Evolutionary conservation across 2,888 invertebrate genomes (phyloP).

Genomic region (Liodrosophila aerea): DNA sequence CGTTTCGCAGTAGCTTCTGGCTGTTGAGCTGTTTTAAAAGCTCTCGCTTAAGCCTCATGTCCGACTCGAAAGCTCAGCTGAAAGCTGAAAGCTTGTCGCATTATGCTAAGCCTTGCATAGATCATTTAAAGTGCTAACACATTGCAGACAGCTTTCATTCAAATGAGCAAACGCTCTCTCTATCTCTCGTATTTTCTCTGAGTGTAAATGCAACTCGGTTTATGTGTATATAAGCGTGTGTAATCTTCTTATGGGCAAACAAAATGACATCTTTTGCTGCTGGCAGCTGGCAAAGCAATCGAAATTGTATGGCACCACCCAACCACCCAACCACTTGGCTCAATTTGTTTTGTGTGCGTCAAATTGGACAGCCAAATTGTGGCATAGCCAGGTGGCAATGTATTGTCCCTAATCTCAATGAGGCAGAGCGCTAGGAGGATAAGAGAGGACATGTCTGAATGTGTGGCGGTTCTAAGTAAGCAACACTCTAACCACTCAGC

Average conservation of each 20-base stretch:
- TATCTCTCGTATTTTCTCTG: background rate
- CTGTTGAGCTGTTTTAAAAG: background rate
- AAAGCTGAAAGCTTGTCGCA: background rate
- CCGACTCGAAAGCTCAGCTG: background rate
- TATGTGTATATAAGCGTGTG: slow-evolving; percentile 33
- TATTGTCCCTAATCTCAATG: slow-evolving; percentile 32
- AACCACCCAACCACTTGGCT: slow-evolving; percentile 26
- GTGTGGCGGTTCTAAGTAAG: slow-evolving; percentile 60
- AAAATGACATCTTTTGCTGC: slow-evolving; percentile 49
- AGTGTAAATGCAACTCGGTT: no score
- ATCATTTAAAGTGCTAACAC: slow-evolving; percentile 10
- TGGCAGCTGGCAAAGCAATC: slow-evolving; percentile 37
- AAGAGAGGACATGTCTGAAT: slow-evolving; percentile 27
- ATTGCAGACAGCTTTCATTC: slow-evolving; percentile 3
- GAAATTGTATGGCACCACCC: slow-evolving; percentile 21
- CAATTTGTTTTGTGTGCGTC: slow-evolving; percentile 66
- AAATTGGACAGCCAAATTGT: slow-evolving; percentile 69
- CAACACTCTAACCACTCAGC: background rate
- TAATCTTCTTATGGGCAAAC: slow-evolving; percentile 57
- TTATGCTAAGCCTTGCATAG: slow-evolving; percentile 17
- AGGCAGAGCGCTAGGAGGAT: slow-evolving; percentile 7
- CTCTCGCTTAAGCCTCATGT: background rate
- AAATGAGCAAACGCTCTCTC: slow-evolving; percentile 7
- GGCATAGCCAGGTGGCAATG: slow-evolving; percentile 44
- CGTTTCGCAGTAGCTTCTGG: no score